Evolutionary conservation across 2,797 vertebrate species (phyloP), one percentile per base, ranked within the genome.

Genomic region (Hypotaenidia okinawae): DNA sequence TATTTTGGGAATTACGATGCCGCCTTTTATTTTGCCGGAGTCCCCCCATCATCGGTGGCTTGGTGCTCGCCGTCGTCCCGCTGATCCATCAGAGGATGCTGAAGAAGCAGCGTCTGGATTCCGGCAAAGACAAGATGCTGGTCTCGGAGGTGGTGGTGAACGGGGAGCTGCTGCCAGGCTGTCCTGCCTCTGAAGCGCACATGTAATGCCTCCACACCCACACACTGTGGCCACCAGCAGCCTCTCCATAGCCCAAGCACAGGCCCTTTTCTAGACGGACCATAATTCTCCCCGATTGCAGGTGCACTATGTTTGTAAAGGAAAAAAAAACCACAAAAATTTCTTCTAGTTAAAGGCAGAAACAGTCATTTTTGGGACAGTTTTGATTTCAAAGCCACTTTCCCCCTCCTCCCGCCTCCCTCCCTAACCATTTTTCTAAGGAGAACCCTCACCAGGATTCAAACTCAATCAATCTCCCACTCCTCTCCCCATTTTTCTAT

Each of bases 11-110:
- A 98, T 97, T 99, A 99, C 89, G 98, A 98, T 0, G 97, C 99
- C 28, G 99, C 99, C 77, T 99, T 99, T 98, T 99, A 99, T 94
- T 98, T 99, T 77, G 99, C 99, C 0, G 99, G 99, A 16, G 98
- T 99, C 22, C 99, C 99, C 99, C 99, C 32, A 98, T 99, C 49
- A 96, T 99, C 16, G 99, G 99, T 5, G 98, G 98, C 9, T 63
- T 99, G 84, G 98, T 99, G 96, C 99, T 99, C 63, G 99, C 99
- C 61, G 98, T 98, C 28, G 99, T 99, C 68, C 99, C 99, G n/a
- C 96, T 99, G 94, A 97, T 99, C 72, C 98, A 99, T 89, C 98
- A 97, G 95, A 97, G 97, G 87, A 97, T 98, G 93, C 98, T 98
- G 94, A 97, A 86, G 93, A 98, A 97, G 91, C 98, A 98, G 76